Percentiles rank a stretch among this genome's conserved stretches.
These are phyloP conservation scores for Lithophane semibrunnea DNA, from an alignment of 2,888 invertebrate genomes.

Conservation along the genomic window DNA sequence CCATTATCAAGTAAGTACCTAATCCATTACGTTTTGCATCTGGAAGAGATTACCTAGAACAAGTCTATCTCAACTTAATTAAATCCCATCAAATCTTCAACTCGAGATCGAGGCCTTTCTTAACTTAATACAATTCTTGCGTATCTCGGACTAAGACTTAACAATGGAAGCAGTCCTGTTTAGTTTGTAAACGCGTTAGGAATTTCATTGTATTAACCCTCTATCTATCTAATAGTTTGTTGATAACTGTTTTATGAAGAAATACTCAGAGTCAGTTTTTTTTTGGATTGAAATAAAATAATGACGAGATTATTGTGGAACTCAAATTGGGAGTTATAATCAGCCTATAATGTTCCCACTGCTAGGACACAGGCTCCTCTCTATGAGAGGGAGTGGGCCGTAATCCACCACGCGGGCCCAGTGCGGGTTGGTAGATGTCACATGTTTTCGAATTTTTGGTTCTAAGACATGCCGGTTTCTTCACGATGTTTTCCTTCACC, in stretches of 20 bases:
- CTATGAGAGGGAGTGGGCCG: too few relatives aligned
- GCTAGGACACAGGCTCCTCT: too few relatives aligned
- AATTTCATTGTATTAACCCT: slow-evolving; percentile 20
- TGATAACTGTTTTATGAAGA: neutral
- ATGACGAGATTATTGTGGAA: too few relatives aligned
- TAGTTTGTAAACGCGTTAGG: slow-evolving; percentile 18
- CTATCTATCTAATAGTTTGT: neutral
- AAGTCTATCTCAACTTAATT: slow-evolving; percentile 57
- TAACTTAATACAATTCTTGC: slow-evolving; percentile 44
- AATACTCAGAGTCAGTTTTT: neutral
- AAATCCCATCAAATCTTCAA: slow-evolving; percentile 58
- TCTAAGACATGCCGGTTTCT: too few relatives aligned
- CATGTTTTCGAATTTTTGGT: too few relatives aligned
- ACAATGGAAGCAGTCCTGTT: slow-evolving; percentile 30
- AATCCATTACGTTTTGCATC: slow-evolving; percentile 39
- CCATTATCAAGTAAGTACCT: neutral
- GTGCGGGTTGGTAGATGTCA: too few relatives aligned
- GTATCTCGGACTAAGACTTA: slow-evolving; percentile 30
- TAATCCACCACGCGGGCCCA: too few relatives aligned
- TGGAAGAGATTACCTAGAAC: slow-evolving; percentile 46
- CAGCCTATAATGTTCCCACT: too few relatives aligned
- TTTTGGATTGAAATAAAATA: neutral
- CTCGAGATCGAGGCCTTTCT: slow-evolving; percentile 37
- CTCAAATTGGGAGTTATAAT: too few relatives aligned
- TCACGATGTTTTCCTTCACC: too few relatives aligned